Evolutionary conservation across 2,113 vertebrate species (phyloP), one percentile per base, ranked within the genome.

Genomic region (Upupa epops): DNA sequence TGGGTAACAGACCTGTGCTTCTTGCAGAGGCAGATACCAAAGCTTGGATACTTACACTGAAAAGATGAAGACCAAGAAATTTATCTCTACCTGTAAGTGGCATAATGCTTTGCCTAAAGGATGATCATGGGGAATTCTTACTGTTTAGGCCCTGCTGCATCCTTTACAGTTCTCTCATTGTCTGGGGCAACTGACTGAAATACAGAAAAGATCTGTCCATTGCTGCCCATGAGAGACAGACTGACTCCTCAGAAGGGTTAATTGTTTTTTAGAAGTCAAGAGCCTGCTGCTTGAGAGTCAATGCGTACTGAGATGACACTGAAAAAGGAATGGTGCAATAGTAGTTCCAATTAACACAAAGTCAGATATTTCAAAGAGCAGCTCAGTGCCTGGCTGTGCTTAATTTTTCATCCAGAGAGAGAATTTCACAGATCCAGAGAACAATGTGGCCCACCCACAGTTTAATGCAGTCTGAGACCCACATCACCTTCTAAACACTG

Each of bases 351-450:
- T 46, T 89, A 87, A 72, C 74, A 85, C 74, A 73, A 87, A 92
- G 87, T 82, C 66, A 91, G 71, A 91, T 76, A 89, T 92, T 94
- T 95, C 89, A 94, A 83, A 94, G 88, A 88, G 87, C 34, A 94
- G 64, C 85, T 92, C 89, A 89, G 58, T 75, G 58, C 83, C 80
- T 79, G 64, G 88, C 86, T 86, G 26, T 64, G 79, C 60, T 94
- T 82, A 85, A 84, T 88, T 84, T 94, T 80, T 94, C 86, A 84
- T 81, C 66, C 89, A 75, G 58, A 66, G 60, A 90, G 86, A 86
- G 68, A 86, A 78, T 88, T 70, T 92, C 86, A 94, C 83, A 82
- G 46, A 95, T 93, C 58, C 80, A 92, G 73, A 88, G 80, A 83
- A 83, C 81, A 79, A 16, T 0, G 0, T 90, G 61, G 94, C 89